These are phyloP conservation scores for Drosophila eohydei DNA, from an alignment of 2,888 invertebrate species.

Conservation along the genomic window DNA sequence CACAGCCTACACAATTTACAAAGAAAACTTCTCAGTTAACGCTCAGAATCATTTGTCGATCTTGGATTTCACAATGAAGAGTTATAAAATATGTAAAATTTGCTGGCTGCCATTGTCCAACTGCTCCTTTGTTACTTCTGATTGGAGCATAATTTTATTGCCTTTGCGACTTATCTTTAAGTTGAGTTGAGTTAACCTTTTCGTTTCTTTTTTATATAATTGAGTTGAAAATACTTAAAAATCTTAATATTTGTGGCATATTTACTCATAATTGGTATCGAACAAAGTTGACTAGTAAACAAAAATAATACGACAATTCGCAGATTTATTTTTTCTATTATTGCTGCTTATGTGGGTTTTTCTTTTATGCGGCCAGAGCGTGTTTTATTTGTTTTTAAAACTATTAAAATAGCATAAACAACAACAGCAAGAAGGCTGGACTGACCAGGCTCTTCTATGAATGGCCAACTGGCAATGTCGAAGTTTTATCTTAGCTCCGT, in stretches of 20 bases:
- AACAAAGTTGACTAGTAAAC: too few relatives aligned
- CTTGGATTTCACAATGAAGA: slow-evolving; percentile 33
- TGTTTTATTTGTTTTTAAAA: slow-evolving; percentile 75
- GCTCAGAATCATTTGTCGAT: slow-evolving; percentile 1
- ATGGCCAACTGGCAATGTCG: slow-evolving; percentile 60
- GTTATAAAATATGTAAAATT: slow-evolving; percentile 38
- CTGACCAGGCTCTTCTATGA: slow-evolving; percentile 11
- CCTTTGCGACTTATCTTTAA: background rate
- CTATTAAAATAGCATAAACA: slow-evolving; percentile 78
- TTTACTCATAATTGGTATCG: background rate
- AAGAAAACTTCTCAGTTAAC: slow-evolving; percentile 50
- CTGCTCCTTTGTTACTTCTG: slow-evolving; percentile 25
- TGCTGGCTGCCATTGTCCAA: slow-evolving; percentile 38
- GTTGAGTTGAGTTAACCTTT: background rate
- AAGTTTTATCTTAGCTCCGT: slow-evolving; percentile 69
- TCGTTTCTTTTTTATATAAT: background rate
- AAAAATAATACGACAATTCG: slow-evolving; percentile 5
- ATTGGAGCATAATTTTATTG: slow-evolving; percentile 47
- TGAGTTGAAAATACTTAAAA: background rate
- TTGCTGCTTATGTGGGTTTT: slow-evolving; percentile 37
- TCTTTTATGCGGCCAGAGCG: slow-evolving; percentile 45
- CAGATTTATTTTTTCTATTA: slow-evolving; percentile 10
- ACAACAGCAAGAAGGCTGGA: slow-evolving; percentile 30
- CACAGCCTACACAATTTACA: slow-evolving; percentile 1
- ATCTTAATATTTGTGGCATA: background rate